phyloP scores from a whole-genome alignment of 2,888 invertebrate genomes.

The Amblyjoppa proteus region DNA sequence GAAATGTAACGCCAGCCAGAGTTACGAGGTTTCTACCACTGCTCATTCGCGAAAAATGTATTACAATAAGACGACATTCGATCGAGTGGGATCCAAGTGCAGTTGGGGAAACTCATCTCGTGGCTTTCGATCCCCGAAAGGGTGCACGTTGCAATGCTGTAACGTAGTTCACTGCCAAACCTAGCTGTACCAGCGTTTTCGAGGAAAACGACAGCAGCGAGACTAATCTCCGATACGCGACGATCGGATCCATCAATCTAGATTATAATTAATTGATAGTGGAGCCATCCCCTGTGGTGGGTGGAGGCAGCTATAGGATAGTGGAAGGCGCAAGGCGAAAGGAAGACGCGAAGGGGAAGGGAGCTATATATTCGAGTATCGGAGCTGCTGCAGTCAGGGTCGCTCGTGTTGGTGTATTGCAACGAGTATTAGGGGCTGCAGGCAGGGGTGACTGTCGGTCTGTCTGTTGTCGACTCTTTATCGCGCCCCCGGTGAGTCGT shows the following conservation, averaged over 20 bases:
- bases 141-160: background rate
- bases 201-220: conserved; percentile 84
- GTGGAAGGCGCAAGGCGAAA: conserved; percentile 67
- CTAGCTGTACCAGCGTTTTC: conserved; percentile 44
- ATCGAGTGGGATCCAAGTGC: background rate
- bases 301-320: conserved; percentile 74
- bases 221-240: conserved; percentile 83
- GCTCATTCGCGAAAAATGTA: conserved; percentile 23
- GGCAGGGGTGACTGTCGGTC: conserved; percentile 84
- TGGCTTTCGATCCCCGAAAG: background rate
- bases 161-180: background rate
- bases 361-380: conserved; percentile 36
- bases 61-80: conserved; percentile 17
- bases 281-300: conserved; percentile 80
- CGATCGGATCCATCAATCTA: conserved; percentile 85
- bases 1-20: conserved; percentile 73
- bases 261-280: conserved; percentile 85
- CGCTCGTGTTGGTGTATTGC: conserved; percentile 80
- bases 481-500: conserved; percentile 85
- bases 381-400: conserved; percentile 64
- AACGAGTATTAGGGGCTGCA: conserved; percentile 83
- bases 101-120: background rate
- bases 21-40: conserved; percentile 56
- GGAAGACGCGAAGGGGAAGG: conserved; percentile 55
- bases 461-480: conserved; percentile 85